Evolutionary conservation across 2,888 invertebrate species (phyloP).

Genomic region (Torymus auratus): DNA sequence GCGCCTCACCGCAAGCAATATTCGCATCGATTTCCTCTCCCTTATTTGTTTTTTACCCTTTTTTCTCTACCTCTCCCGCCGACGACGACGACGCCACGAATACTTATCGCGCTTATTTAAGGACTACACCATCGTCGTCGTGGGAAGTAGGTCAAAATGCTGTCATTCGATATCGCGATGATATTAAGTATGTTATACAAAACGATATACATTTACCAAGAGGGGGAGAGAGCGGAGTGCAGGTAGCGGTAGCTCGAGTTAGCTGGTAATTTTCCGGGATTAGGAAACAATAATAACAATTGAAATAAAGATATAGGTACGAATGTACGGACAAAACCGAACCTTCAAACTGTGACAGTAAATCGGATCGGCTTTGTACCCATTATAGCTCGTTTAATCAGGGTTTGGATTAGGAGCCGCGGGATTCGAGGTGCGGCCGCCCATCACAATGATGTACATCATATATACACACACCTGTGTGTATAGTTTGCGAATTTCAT

Average conservation of each 20-base stretch:
- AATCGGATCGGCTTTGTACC: not conserved
- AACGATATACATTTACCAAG: constrained; percentile 12
- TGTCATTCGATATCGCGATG: constrained; percentile 7
- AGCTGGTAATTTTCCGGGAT: not conserved
- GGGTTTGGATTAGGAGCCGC: too few species aligned
- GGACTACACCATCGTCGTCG: not conserved
- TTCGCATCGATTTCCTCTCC: too few species aligned
- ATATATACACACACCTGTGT: too few species aligned
- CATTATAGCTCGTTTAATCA: not conserved
- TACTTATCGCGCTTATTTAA: constrained; percentile 20
- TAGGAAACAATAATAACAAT: not conserved
- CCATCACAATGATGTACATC: too few species aligned
- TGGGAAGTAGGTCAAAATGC: constrained; percentile 42
- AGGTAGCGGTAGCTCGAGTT: not conserved
- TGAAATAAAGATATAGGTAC: not conserved
- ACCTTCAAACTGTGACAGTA: constrained; percentile 44
- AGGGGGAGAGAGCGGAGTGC: not conserved
- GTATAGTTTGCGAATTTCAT: too few species aligned
- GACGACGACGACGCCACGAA: too few species aligned
- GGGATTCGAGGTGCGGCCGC: too few species aligned
- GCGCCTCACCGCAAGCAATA: too few species aligned
- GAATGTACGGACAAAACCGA: not conserved
- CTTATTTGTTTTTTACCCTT: too few species aligned
- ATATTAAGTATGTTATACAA: not conserved
- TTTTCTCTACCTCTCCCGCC: too few species aligned